A percentile compares a stretch with the other conserved stretches of the same genome.
Conservation (phyloP, 2,113 vertebrate genomes). For the Copsychus sechellarum region DNA sequence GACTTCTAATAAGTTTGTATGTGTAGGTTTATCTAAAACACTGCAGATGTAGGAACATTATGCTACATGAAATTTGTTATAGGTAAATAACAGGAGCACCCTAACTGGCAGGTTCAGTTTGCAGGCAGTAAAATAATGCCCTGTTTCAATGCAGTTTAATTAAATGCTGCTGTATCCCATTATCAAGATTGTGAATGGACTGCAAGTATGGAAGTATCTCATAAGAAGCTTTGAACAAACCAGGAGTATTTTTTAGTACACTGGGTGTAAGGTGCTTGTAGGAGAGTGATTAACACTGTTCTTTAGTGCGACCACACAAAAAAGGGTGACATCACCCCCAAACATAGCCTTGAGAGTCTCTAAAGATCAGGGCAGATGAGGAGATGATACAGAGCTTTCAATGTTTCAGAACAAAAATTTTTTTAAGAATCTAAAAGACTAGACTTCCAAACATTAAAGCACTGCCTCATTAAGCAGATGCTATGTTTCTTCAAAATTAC, state of each 20-base stretch:
- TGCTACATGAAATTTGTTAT: background rate
- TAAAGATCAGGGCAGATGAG: background rate
- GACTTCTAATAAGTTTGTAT: slow-evolving; percentile 6
- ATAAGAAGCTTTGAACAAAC: background rate
- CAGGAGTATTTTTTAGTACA: background rate
- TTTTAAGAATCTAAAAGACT: background rate
- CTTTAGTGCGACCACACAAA: background rate
- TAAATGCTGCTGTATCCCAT: background rate
- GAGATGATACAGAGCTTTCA: background rate
- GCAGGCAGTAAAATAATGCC: background rate
- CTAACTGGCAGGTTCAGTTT: background rate
- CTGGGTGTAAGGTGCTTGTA: background rate
- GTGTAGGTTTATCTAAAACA: background rate
- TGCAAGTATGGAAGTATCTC: background rate
- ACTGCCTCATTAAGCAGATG: background rate
- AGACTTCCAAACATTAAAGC: background rate
- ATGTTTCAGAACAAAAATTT: background rate
- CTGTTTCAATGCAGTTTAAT: background rate
- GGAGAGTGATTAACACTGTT: background rate
- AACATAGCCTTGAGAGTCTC: background rate
- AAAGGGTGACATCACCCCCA: background rate
- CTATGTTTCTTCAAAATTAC: background rate
- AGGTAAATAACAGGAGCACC: background rate
- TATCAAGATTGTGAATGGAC: background rate
- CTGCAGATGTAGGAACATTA: background rate